Evolutionary conservation across 2,888 invertebrate species (phyloP).

Genomic region (Lissonota sp.): DNA sequence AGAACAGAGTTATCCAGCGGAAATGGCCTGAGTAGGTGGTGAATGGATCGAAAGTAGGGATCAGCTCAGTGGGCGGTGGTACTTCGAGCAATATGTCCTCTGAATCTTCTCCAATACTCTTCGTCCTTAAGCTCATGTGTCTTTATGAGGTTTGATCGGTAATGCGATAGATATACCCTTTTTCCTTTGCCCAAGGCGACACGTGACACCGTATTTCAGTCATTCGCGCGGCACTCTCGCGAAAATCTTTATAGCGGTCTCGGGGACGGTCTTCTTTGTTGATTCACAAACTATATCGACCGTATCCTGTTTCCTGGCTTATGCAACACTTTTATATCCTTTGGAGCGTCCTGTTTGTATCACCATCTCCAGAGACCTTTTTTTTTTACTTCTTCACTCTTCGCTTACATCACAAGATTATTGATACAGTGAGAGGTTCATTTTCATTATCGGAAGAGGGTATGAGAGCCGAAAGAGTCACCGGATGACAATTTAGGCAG

Average conservation of each 20-base stretch:
- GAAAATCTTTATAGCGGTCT: constrained; percentile 19
- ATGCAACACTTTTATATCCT: too few relatives aligned
- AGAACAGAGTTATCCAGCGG: constrained; percentile 42
- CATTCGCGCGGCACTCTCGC: constrained; percentile 18
- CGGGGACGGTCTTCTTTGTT: constrained; percentile 4
- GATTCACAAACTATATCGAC: constrained; percentile 31
- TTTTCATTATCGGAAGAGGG: too few relatives aligned
- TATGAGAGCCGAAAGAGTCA: too few relatives aligned
- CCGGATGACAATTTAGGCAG: too few relatives aligned
- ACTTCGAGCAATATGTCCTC: too few relatives aligned
- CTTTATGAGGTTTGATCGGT: constrained; percentile 72
- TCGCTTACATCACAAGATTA: too few relatives aligned
- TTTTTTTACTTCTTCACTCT: too few relatives aligned
- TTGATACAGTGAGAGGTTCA: too few relatives aligned
- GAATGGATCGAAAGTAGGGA: constrained; percentile 51
- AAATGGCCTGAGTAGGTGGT: constrained; percentile 9
- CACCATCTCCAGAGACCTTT: too few relatives aligned
- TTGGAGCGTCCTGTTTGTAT: too few relatives aligned
- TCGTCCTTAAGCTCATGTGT: not conserved
- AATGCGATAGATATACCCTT: constrained; percentile 70
- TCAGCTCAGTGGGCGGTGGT: too few relatives aligned
- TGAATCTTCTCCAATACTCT: too few relatives aligned
- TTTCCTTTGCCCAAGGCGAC: constrained; percentile 28
- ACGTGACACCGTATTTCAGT: constrained; percentile 27
- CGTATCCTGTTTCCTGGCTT: constrained; percentile 14